Evolutionary conservation across 2,797 vertebrate species (phyloP), one percentile per base, ranked within the genome.

Genomic region (Momotus momota): DNA sequence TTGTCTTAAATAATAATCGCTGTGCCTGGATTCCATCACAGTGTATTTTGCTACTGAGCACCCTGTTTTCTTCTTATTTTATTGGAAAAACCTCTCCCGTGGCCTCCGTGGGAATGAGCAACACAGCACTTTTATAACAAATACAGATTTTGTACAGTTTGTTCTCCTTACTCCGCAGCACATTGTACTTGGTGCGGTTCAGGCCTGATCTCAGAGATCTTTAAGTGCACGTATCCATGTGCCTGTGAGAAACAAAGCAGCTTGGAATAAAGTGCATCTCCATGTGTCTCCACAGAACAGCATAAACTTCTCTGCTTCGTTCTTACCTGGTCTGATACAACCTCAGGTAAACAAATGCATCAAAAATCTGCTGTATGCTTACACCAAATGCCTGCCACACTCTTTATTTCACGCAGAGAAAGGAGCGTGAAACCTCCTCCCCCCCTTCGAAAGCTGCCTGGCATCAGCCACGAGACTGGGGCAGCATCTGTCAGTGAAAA

Each of bases 1-100:
- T 49, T 83, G 71, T 93, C 78, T 94, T 81, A 94, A 95, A 90
- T 79, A 94, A 93, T 91, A 90, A 96, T 46, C 52, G 14, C 64
- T 74, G 67, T n/a, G 40, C 57, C 88, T 95, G 94, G 80, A 82
- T 88, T 95, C 71, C 60, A 90, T 90, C 95, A 95, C 79, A 74
- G 65, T 52, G 43, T 82, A 55, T 81, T 93, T 71, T 96, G 54
- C 61, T 86, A 52, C 29, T 1, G 2, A 93, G 62, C 35, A 70
- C 62, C 17, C 26, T 74, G 64, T 80, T 82, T 92, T 91, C 73
- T 55, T 92, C 25, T 71, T 57, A 45, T 38, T 92, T 75, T 43
- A 57, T 79, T 91, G 69, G 43, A 92, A 94, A 87, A 64, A 81
- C 8, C 54, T 45, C 58, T 84, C 66, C 49, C 29, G 13, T 40